A percentile compares a stretch with the other conserved stretches of the same genome.
Conservation (phyloP, 2,888 invertebrate genomes). For the Agrilus cyanescens region DNA sequence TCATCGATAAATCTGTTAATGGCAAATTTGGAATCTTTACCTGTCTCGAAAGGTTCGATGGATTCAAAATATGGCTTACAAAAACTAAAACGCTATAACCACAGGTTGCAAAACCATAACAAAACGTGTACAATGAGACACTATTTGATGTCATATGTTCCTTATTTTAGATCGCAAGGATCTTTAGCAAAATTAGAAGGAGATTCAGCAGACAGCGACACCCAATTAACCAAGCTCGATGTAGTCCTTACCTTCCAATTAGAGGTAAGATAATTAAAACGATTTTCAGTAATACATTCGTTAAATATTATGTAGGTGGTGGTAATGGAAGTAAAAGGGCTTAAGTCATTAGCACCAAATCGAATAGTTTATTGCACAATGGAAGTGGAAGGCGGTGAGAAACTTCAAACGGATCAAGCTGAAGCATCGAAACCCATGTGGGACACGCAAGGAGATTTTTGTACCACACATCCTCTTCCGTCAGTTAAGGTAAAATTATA, state of each 20-base stretch:
- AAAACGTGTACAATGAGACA: slow-evolving; percentile 39
- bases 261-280: slow-evolving; percentile 52
- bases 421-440: slow-evolving; percentile 99
- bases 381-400: slow-evolving; percentile 99
- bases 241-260: slow-evolving; percentile 94
- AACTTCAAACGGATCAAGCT: slow-evolving; percentile 97
- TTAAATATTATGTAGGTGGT: slow-evolving; percentile 61
- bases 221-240: slow-evolving; percentile 94
- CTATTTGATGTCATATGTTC: slow-evolving; percentile 39
- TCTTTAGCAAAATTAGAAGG: slow-evolving; percentile 87
- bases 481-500: slow-evolving; percentile 95
- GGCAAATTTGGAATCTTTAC: slow-evolving; percentile 97
- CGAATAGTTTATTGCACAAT: slow-evolving; percentile 99
- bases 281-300: background rate
- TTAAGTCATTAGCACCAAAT: slow-evolving; percentile 92
- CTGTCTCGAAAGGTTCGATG: slow-evolving; percentile 95
- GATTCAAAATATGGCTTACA: slow-evolving; percentile 96
- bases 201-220: slow-evolving; percentile 90
- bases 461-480: slow-evolving; percentile 93
- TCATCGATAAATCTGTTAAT: slow-evolving; percentile 96
- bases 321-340: slow-evolving; percentile 97
- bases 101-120: slow-evolving; percentile 64
- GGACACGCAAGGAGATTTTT: slow-evolving; percentile 99
- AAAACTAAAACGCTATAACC: slow-evolving; percentile 96
- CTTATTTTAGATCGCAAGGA: slow-evolving; percentile 69